Percentiles rank a stretch among this genome's conserved stretches.
Conservation (phyloP, 2,113 vertebrate species). For the Paramormyrops kingsleyae region DNA sequence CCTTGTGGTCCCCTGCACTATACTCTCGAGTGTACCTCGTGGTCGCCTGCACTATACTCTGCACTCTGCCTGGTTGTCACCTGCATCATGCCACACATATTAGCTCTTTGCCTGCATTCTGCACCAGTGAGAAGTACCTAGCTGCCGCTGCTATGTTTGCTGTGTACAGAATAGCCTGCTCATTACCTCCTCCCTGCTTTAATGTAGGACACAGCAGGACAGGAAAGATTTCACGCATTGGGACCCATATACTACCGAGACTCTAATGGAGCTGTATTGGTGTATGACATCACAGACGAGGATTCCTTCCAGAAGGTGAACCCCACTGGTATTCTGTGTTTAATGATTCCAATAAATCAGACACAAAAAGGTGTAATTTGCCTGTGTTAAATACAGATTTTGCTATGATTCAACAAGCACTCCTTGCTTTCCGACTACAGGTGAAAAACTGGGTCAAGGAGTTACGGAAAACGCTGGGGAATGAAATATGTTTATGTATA, state of each 20-base stretch:
- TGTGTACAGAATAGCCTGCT: background rate
- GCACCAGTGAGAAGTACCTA: background rate
- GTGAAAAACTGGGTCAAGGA: conserved; percentile 99
- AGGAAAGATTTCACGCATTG: conserved; percentile 94
- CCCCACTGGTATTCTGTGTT: background rate
- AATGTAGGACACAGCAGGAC: conserved; percentile 90
- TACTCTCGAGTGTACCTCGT: background rate
- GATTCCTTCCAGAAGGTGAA: conserved; percentile 97
- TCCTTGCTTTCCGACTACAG: conserved; percentile 49
- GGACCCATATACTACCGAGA: conserved; percentile 99
- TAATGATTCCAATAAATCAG: background rate
- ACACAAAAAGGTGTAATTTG: too few species aligned
- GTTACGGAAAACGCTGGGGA: conserved; percentile 98
- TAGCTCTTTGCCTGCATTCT: background rate
- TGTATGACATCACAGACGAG: conserved; percentile 97
- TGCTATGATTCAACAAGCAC: background rate
- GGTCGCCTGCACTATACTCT: background rate
- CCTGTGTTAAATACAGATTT: background rate
- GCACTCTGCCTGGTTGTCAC: background rate
- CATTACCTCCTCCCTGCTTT: background rate
- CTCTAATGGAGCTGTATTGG: conserved; percentile 94
- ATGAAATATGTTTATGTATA: conserved; percentile 99
- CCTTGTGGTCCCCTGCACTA: too few species aligned
- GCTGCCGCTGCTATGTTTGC: background rate
- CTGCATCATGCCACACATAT: background rate